Evolutionary conservation across 2,113 vertebrate genomes (phyloP), one percentile per base, ranked within the genome.

Genomic region (Lonchura striata): DNA sequence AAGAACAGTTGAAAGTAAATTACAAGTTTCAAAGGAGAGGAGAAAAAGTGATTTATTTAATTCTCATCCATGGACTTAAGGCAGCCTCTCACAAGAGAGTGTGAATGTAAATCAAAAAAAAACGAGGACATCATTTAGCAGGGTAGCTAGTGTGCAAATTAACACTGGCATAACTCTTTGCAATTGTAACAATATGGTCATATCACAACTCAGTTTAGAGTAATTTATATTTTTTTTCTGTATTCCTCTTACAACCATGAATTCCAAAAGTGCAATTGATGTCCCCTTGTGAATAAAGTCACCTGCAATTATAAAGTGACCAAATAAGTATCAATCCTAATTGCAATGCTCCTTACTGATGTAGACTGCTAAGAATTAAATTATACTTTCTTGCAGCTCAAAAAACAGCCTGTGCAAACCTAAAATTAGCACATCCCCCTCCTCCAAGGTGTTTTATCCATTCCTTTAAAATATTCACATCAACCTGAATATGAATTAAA

Each of bases 401-500:
- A 79, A 44, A 91, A 83, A 37, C 35, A 90, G 49, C 16, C 22
- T 27, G 5, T 72, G 19, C 8, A 87, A 64, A 30, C 2, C 63
- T 88, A 91, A 93, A 95, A 82, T 80, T 80, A 93, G 56, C 21
- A 92, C 50, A 72, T 13, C 13, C 1, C 22, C 24, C n/a, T 82
- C 69, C 69, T 50, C 50, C 66, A 72, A 91, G 37, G 13, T n/a
- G 82, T 74, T 76, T 77, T 63, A 93, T 66, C 66, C 10, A 6
- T n/a, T 87, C 30, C 70, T 78, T 86, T 52, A 74, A 90, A 90
- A 82, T 82, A 66, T 3, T 66, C 70, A 76, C 42, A 63, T 77
- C 54, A 88, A 71, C n/a, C 28, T 87, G 41, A 88, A 88, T 64
- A 41, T 14, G n/a, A 96, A 87, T 65, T 88, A 82, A 90, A 82